These are phyloP conservation scores for Macrosiphum euphorbiae DNA, from an alignment of 2,888 invertebrate species.

Conservation along the genomic window DNA sequence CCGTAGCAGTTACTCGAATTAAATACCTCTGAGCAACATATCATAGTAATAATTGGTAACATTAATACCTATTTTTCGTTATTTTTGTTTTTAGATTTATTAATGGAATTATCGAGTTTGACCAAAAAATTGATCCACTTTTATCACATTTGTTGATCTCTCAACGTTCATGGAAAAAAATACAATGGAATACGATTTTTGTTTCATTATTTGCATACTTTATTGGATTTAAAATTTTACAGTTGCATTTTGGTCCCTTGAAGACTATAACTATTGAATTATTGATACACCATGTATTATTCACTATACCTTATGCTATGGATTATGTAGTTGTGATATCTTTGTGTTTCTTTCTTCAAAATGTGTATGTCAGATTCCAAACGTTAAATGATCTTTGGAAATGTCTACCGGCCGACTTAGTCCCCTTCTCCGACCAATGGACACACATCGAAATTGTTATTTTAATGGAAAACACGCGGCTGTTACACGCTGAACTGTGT, in stretches of 20 bases:
- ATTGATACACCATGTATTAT: neutral
- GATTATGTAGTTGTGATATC: neutral
- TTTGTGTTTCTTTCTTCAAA: neutral
- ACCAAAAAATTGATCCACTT: neutral
- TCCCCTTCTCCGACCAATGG: neutral
- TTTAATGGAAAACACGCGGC: neutral
- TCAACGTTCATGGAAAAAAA: neutral
- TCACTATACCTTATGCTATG: neutral
- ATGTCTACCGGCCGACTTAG: neutral
- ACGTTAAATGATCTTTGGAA: neutral
- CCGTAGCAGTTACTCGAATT: too few relatives aligned
- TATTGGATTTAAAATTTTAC: neutral
- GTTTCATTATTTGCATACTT: neutral
- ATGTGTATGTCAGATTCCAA: neutral
- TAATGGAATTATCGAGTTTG: neutral
- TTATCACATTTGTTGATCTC: neutral
- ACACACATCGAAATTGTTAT: neutral
- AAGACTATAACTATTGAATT: rapidly evolving
- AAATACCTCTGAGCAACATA: too few relatives aligned
- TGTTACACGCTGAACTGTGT: neutral
- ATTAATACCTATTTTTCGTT: neutral
- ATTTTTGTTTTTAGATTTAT: neutral
- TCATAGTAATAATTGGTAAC: neutral
- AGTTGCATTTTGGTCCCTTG: neutral
- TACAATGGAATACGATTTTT: neutral